Base-by-base conservation (phyloP, 2,113 vertebrate genomes). In the Saguinus midas region DNA sequence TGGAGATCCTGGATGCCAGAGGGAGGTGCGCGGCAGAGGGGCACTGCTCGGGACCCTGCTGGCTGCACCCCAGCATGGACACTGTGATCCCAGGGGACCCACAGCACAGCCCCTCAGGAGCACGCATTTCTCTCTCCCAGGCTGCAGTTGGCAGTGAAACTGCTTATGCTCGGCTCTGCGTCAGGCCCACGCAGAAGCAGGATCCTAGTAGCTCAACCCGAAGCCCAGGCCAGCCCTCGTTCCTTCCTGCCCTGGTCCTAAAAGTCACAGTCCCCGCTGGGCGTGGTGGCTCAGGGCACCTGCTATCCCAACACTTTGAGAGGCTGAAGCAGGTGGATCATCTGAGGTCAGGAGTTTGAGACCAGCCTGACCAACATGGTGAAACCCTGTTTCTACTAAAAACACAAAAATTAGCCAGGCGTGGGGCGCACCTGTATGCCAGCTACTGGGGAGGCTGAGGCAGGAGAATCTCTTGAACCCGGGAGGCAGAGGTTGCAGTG, bases 31-130 rank as follows among this genome's bases (percentile, higher is more conserved):
- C 3, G 50, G 13, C 4, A 18, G 43, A 61, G 20, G 18, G 48
- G 16, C 1, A 1, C 29, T 48, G 9, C n/a, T n/a, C 11, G 1
- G 52, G 4, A 16, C 6, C 5, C 43, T 9, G 0, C 48, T 1
- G 6, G 18, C 43, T 43, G 37, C 1, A 17, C 11, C 78, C 29
- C 12, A 25, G 20, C 43, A 5, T 6, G 21, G 55, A 27, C 20
- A 3, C n/a, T 1, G 5, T 1, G 37, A 40, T 29, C 48, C 37
- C 10, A 0, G 11, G 23, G 52, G 8, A 11, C 37, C 55, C 0
- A 2, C 78, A 45, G 10, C 48, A 6, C 9, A 2, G 8, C 17
- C 78, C 6, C 35, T 4, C 2, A 57, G 40, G 16, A 79, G 25
- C 27, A 0, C 2, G 3, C 16, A 40, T 40, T 50, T 73, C 90